Base-by-base conservation (phyloP, 2,113 vertebrate genomes). In the Paratilapia polleni region DNA sequence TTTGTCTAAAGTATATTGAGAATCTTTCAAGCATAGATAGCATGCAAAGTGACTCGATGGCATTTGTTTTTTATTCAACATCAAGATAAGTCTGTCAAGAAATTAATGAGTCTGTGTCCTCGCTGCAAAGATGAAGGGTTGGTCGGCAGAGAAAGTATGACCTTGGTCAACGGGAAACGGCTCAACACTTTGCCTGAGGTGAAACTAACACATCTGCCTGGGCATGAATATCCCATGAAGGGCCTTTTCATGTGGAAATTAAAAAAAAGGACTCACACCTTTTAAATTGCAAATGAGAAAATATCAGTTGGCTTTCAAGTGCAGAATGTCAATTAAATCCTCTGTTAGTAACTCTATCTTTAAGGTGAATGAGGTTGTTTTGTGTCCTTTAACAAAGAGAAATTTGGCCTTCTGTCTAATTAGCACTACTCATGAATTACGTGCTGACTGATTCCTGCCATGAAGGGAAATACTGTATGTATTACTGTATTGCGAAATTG, bases 231-330 rank as follows among this genome's bases (percentile, higher is more conserved):
- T 87, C 87, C 77, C n/a, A 88, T 87, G 85, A 87, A 88, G 81
- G 43, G 31, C 73, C 84, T 77, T 93, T 91, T 91, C 58, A 88
- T 87, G 90, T 93, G 89, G 57, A 91, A 92, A 93, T 88, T 22
- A n/a, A 17, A 1, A 31, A 77, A 82, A 52, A 73, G 70, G 66
- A 56, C 41, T 19, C n/a, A 6, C 22, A 36, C 22, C 36, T 81
- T 86, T 91, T 91, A 83, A 83, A 86, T 85, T 87, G 89, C 83
- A 90, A 92, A 93, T 93, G 80, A 82, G 84, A 73, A 83, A 83
- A 80, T 78, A 76, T 84, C 57, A 73, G 28, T 26, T 13, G 26
- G 47, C 74, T 87, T 90, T 87, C 70, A 85, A 74, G 76, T 59
- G 73, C 26, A 24, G 77, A 84, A 84, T 74, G 60, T 73, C 43